Evolutionary conservation across 2,113 vertebrate species (phyloP).

Genomic region (Cyanistes caeruleus): DNA sequence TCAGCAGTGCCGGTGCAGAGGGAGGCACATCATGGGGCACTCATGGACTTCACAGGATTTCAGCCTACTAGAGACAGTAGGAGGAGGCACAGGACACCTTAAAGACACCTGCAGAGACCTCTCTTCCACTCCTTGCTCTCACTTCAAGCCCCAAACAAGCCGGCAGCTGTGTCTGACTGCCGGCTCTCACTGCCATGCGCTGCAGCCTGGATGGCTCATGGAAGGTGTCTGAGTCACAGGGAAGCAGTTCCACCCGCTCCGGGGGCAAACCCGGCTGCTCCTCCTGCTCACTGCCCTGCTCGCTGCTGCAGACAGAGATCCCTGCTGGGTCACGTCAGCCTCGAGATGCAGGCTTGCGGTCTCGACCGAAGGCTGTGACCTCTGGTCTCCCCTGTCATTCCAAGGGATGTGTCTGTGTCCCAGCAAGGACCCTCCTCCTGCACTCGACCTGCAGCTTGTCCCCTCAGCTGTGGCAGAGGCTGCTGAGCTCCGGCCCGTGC

Average conservation of each 20-base stretch:
- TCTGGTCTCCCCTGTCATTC: background rate
- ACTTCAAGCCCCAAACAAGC: accelerated
- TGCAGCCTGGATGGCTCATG: accelerated
- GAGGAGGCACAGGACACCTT: background rate
- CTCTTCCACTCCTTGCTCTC: background rate
- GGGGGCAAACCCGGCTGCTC: background rate
- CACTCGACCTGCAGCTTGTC: accelerated
- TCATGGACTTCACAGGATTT: accelerated
- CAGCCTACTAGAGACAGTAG: accelerated
- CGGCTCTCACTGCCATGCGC: accelerated
- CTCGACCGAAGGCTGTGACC: accelerated
- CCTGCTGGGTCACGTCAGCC: accelerated
- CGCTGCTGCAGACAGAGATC: accelerated
- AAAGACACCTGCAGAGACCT: background rate
- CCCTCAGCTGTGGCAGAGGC: accelerated
- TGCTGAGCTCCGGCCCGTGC: accelerated
- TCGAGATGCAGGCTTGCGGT: accelerated
- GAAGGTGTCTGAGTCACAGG: background rate
- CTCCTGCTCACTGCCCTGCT: background rate
- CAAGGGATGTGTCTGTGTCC: background rate
- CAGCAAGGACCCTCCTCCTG: background rate
- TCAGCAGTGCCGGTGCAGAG: accelerated
- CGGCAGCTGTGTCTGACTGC: background rate
- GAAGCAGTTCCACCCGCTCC: background rate
- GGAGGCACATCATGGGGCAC: accelerated